These are phyloP conservation scores for Cephonodes hylas DNA, from an alignment of 2,888 invertebrate genomes.

Conservation along the genomic window DNA sequence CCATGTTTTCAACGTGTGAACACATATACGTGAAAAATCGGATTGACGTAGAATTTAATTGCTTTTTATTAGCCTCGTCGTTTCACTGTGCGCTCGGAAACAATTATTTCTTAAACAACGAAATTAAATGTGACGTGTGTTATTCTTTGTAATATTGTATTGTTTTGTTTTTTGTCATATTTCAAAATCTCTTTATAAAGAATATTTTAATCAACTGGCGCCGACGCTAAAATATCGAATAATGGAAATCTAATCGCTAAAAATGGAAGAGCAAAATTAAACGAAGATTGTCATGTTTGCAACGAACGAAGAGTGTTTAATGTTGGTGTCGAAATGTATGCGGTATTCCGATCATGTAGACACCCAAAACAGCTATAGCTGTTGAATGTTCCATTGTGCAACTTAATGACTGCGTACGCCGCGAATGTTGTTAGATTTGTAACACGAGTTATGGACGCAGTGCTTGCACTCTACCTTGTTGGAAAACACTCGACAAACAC, in stretches of 20 bases:
- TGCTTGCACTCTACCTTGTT: background rate
- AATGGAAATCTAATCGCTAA: too few relatives aligned
- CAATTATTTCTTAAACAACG: background rate
- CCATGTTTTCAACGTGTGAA: constrained; percentile 32
- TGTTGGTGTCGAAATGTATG: constrained; percentile 41
- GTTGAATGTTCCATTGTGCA: constrained; percentile 68
- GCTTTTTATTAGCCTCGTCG: background rate
- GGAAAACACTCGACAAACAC: background rate
- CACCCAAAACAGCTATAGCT: constrained; percentile 54
- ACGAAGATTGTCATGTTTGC: constrained; percentile 18
- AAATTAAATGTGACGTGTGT: background rate
- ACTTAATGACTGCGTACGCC: constrained; percentile 48
- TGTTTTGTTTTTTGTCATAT: background rate
- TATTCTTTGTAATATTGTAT: too few relatives aligned
- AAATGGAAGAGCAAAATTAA: constrained; percentile 14
- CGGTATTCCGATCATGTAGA: constrained; percentile 56
- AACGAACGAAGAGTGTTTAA: constrained; percentile 2
- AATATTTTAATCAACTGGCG: too few relatives aligned
- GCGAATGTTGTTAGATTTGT: constrained; percentile 44
- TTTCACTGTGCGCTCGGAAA: background rate
- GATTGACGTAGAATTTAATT: background rate
- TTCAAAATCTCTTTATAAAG: too few relatives aligned
- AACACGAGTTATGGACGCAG: constrained; percentile 35
- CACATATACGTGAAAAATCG: background rate
- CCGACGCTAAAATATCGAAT: too few relatives aligned